These are phyloP conservation scores for Paratilapia polleni DNA, from an alignment of 2,113 vertebrate species.

Conservation along the genomic window DNA sequence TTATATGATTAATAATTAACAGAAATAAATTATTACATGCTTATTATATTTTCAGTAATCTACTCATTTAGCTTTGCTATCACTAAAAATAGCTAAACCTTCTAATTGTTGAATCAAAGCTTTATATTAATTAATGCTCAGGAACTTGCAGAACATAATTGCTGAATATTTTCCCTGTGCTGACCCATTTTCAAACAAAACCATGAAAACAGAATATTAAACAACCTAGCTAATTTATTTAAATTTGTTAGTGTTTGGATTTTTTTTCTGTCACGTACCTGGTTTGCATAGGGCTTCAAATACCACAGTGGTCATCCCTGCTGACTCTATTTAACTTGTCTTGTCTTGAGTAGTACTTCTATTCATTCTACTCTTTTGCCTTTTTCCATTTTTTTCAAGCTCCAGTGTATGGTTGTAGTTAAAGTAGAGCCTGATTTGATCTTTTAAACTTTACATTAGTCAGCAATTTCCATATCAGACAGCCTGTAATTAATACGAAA, in stretches of 20 bases:
- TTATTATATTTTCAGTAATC: background rate
- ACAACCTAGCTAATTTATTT: background rate
- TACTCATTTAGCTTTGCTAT: background rate
- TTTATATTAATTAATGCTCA: fast-evolving
- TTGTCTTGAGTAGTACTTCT: background rate
- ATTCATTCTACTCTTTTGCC: background rate
- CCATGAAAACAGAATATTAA: background rate
- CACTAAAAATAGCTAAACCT: background rate
- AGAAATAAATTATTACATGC: background rate
- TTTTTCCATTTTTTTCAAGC: background rate
- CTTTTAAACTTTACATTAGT: background rate
- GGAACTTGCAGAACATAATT: background rate
- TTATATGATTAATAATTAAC: background rate
- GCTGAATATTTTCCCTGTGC: background rate
- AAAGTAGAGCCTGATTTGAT: background rate
- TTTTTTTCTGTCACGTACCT: no score
- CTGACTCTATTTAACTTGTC: no score
- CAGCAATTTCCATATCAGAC: background rate
- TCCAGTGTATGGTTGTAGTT: background rate
- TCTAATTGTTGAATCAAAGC: background rate
- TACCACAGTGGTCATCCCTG: no score
- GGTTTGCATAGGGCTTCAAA: no score
- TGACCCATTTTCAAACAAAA: constrained; percentile 5
- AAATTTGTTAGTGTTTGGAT: no score
- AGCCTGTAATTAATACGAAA: constrained; percentile 17